Evolutionary conservation across 2,888 invertebrate genomes (phyloP), one percentile per base, ranked within the genome.

Genomic region (Pogonocherus hispidulus): DNA sequence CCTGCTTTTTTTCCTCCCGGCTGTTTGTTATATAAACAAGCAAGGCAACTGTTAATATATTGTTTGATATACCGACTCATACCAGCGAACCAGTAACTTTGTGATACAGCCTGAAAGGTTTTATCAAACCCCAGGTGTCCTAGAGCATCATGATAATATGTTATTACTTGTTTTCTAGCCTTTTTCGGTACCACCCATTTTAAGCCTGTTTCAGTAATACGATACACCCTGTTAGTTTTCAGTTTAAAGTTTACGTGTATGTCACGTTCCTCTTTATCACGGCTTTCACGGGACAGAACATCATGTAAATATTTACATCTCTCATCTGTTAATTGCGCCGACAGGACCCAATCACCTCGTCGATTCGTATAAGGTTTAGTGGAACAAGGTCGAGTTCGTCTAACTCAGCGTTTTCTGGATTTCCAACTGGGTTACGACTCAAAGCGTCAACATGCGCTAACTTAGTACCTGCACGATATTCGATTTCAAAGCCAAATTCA

Each of bases 171-270:
- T 8, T 22, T 51, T 11, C 51, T 19, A 20, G 51, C 51, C 5
- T 2, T 22, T 8, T 44, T 52, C 8, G 47, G 56, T n/a, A 63
- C 55, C 3, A 63, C 47, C 63, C 55, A 63, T 46, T 54, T 55
- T 11, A 11, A 4, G 4, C 63, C 55, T 9, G 3, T 16, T n/a
- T 8, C 51, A 14, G 55, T 63, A 14, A 23, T 6, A 2, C 27
- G 22, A 27, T 44, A 55, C 6, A 63, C 20, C 14, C 63, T 32
- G 22, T 46, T 23, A 27, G 44, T 23, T 3, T 47, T 46, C 6
- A 55, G 47, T 1, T 8, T 23, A 35, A 23, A 64, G 5, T 64
- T 32, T 18, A 44, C 46, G n/a, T 64, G 56, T 16, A 64, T 35
- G 11, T 46, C n/a, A 14, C 3, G 2, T 35, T 64, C 49, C 8